Evolutionary conservation across 2,888 invertebrate species (phyloP).

Genomic region (Amblyteles armatorius): DNA sequence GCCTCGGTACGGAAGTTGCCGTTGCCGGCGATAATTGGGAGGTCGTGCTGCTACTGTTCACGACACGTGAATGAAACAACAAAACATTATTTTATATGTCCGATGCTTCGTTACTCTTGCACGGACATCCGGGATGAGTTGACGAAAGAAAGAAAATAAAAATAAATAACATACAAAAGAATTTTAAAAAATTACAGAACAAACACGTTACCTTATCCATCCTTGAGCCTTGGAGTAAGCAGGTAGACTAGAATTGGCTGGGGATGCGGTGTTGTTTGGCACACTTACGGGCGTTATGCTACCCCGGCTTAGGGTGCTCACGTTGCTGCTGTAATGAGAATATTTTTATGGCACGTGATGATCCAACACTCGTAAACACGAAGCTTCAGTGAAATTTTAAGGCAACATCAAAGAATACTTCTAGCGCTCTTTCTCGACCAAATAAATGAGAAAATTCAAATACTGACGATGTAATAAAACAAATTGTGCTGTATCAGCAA

Average conservation of each 20-base stretch:
- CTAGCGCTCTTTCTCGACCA: background rate
- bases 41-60: conserved; percentile 81
- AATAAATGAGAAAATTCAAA: background rate
- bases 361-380: background rate
- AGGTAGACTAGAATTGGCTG: conserved; percentile 88
- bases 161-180: conserved; percentile 3
- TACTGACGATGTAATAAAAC: background rate
- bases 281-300: conserved; percentile 88
- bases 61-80: conserved; percentile 40
- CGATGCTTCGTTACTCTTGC: background rate
- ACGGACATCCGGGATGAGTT: conserved; percentile 18
- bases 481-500: background rate
- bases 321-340: conserved; percentile 89
- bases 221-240: conserved; percentile 85
- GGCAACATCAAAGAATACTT: background rate
- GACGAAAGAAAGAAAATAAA: conserved; percentile 11
- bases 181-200: background rate
- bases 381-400: background rate
- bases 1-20: conserved; percentile 85
- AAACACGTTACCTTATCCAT: conserved; percentile 83
- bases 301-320: conserved; percentile 92
- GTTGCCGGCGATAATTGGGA: conserved; percentile 85
- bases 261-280: conserved; percentile 85
- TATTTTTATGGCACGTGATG: conserved; percentile 27
- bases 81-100: conserved; percentile 5